A percentile compares a stretch with the other conserved stretches of the same genome.
phyloP scores from a whole-genome alignment of 2,113 vertebrate genomes.

The Labeo catla region DNA sequence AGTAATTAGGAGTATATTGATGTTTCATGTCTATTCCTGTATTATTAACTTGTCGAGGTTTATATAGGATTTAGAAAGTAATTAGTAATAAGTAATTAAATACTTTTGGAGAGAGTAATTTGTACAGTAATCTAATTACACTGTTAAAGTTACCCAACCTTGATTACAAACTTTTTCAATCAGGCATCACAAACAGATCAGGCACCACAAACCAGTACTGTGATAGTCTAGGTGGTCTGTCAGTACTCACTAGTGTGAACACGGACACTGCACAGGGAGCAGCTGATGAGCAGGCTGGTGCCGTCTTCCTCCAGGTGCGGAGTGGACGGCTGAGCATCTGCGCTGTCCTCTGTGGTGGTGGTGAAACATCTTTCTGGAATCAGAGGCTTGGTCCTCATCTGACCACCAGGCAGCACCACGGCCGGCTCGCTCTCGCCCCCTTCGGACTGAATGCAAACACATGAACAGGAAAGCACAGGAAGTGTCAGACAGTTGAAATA shows the following conservation, averaged over 20 bases:
- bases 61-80: too few species aligned
- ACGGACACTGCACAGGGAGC: slow-evolving; percentile 88
- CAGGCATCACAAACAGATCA: not conserved
- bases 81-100: too few species aligned
- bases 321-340: slow-evolving; percentile 81
- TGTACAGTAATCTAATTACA: too few species aligned
- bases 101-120: too few species aligned
- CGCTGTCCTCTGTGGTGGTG: slow-evolving; percentile 83
- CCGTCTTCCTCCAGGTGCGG: slow-evolving; percentile 91
- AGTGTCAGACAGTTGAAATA: not conserved
- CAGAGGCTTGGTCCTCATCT: slow-evolving; percentile 88
- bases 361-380: slow-evolving; percentile 98
- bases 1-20: too few species aligned
- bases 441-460: slow-evolving; percentile 76
- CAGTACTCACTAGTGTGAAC: slow-evolving; percentile 91
- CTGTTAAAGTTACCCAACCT: too few species aligned
- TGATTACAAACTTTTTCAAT: too few species aligned
- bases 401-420: slow-evolving; percentile 56
- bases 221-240: not conserved
- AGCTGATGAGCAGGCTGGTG: slow-evolving; percentile 91
- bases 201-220: not conserved
- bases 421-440: slow-evolving; percentile 72
- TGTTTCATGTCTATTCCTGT: too few species aligned
- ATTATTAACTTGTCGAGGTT: too few species aligned
- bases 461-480: not conserved